A percentile compares a stretch with the other conserved stretches of the same genome.
Evolutionary conservation across 2,797 vertebrate genomes (phyloP).

Genomic region (Galaxias olidus): DNA sequence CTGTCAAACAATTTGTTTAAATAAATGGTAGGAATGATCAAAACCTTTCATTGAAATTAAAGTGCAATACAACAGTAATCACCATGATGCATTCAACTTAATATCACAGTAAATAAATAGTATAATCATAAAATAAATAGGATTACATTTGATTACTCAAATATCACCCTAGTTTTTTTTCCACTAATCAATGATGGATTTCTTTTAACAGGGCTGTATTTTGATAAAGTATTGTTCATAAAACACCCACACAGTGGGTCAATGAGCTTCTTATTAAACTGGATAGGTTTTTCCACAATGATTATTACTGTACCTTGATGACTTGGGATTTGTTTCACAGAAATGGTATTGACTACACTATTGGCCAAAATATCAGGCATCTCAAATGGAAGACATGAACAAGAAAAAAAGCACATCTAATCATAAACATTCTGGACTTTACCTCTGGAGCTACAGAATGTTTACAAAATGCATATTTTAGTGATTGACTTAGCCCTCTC

Average conservation of each 20-base stretch:
- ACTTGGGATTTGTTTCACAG: neutral
- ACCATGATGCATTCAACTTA: conserved; percentile 26
- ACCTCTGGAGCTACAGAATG: too few species aligned
- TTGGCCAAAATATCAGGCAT: too few species aligned
- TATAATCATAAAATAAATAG: conserved; percentile 33
- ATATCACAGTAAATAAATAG: conserved; percentile 35
- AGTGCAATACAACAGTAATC: conserved; percentile 54
- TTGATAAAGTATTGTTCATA: neutral
- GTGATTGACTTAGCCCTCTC: too few species aligned
- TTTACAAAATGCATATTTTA: too few species aligned
- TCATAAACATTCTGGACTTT: too few species aligned
- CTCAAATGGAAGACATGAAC: too few species aligned
- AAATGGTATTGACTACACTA: too few species aligned
- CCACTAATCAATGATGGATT: conserved; percentile 14
- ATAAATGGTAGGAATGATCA: conserved; percentile 40
- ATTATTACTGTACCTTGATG: neutral
- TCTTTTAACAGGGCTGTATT: neutral
- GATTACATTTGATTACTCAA: too few species aligned
- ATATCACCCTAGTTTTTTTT: neutral
- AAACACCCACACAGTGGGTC: neutral
- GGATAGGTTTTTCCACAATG: too few species aligned
- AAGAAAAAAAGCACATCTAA: too few species aligned
- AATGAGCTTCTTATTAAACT: neutral
- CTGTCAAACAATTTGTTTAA: conserved; percentile 47
- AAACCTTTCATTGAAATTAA: conserved; percentile 48